phyloP scores from a whole-genome alignment of 2,797 vertebrate species.

The Lindbergichthys nudifrons region DNA sequence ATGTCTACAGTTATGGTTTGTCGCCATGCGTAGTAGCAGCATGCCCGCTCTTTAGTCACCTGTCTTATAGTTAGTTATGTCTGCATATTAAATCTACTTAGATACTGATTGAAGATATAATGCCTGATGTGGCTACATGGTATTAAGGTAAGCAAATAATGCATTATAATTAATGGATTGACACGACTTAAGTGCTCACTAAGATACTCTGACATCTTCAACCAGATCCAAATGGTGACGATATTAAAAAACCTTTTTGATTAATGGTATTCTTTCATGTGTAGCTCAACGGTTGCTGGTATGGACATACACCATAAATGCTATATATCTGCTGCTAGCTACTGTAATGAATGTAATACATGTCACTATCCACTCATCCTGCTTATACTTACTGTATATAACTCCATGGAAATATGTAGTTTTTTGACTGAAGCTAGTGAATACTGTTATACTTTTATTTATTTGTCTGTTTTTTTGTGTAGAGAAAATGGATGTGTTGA shows the following conservation, averaged over 20 bases:
- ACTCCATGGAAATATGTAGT: neutral
- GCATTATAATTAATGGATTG: slow-evolving; percentile 10
- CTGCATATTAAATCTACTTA: slow-evolving; percentile 17
- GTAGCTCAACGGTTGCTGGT: slow-evolving; percentile 31
- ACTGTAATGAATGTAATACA: neutral
- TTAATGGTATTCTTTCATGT: slow-evolving; percentile 25
- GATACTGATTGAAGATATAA: neutral
- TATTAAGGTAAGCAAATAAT: slow-evolving; percentile 5
- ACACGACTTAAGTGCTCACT: slow-evolving; percentile 12
- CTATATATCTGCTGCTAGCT: neutral
- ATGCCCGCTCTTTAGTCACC: slow-evolving; percentile 15
- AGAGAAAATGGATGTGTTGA: neutral
- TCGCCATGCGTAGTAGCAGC: slow-evolving; percentile 13
- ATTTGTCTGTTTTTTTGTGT: neutral
- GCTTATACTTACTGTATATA: neutral
- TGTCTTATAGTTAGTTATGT: slow-evolving; percentile 26
- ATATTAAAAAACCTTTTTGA: slow-evolving; percentile 1
- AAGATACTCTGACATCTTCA: slow-evolving; percentile 19
- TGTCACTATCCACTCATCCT: neutral
- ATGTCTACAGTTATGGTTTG: neutral
- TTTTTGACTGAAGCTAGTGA: neutral
- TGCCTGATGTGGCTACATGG: neutral
- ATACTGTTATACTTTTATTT: neutral
- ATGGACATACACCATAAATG: neutral
- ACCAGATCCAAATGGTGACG: slow-evolving; percentile 25